phyloP scores from a whole-genome alignment of 2,113 vertebrate genomes.

The Pimephales promelas region DNA sequence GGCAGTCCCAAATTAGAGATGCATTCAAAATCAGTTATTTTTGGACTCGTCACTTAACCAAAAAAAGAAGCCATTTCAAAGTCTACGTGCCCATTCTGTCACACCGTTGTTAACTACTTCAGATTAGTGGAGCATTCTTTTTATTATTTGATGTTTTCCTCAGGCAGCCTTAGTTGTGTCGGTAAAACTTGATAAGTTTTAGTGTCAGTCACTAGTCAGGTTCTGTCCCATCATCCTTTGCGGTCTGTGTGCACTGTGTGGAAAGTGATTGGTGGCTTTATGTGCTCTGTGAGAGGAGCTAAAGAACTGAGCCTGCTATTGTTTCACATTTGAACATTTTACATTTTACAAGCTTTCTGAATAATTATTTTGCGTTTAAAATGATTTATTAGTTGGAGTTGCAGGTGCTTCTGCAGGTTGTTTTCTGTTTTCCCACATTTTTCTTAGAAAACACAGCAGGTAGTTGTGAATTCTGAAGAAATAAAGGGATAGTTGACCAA shows the following conservation, averaged over 20 bases:
- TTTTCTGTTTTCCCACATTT: background rate
- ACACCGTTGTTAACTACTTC: background rate
- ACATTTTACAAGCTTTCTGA: background rate
- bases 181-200: slow-evolving; percentile 33
- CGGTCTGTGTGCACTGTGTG: slow-evolving; percentile 19
- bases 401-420: background rate
- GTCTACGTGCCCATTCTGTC: slow-evolving; percentile 31
- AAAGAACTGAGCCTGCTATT: background rate
- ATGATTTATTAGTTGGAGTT: background rate
- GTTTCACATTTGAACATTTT: background rate
- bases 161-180: slow-evolving; percentile 6
- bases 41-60: background rate
- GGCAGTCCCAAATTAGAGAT: slow-evolving; percentile 33
- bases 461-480: background rate
- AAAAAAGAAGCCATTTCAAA: slow-evolving; percentile 7
- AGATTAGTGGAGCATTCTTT: slow-evolving; percentile 22
- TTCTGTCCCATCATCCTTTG: slow-evolving; percentile 30
- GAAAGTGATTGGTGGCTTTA: slow-evolving; percentile 29
- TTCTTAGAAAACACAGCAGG: no score
- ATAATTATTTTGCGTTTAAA: background rate
- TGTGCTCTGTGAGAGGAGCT: background rate
- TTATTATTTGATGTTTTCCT: slow-evolving; percentile 25
- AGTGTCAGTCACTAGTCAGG: slow-evolving; percentile 32
- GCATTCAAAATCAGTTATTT: slow-evolving; percentile 36
- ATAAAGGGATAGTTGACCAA: background rate